phyloP scores from a whole-genome alignment of 2,113 vertebrate genomes.

The Aythya baeri region DNA sequence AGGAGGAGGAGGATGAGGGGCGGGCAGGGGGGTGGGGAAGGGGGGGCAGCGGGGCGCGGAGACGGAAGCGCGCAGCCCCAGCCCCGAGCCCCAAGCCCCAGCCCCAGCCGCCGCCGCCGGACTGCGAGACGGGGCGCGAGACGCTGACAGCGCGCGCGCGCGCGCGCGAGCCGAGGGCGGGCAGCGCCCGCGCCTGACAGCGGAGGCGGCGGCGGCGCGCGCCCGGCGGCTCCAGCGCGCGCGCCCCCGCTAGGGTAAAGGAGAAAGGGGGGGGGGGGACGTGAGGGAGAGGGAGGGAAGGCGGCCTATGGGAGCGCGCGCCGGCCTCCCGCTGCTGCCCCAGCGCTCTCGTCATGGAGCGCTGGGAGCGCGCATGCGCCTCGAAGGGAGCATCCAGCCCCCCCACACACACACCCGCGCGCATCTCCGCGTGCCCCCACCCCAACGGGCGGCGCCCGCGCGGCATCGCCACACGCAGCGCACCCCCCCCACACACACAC shows the following conservation, averaged over 20 bases:
- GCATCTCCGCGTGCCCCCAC: neutral
- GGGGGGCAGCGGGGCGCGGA: neutral
- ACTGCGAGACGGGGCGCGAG: neutral
- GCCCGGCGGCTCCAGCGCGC: neutral
- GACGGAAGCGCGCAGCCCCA: conserved; percentile 69
- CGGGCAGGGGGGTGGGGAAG: neutral
- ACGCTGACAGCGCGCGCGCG: conserved; percentile 57
- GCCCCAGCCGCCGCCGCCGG: conserved; percentile 22
- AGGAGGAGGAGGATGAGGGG: too few relatives aligned
- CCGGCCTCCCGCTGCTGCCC: neutral
- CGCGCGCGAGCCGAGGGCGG: conserved; percentile 43
- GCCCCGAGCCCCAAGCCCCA: neutral
- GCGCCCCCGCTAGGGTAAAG: neutral
- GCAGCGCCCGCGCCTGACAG: conserved; percentile 50
- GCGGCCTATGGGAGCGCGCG: conserved; percentile 30
- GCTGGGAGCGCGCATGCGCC: conserved; percentile 36
- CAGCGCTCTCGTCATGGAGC: neutral
- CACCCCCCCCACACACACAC: neutral
- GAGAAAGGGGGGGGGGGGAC: too few relatives aligned
- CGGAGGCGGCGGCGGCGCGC: conserved; percentile 44
- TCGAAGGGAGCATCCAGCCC: neutral
- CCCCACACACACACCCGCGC: too few relatives aligned
- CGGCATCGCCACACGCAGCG: too few relatives aligned
- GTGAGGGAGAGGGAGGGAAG: too few relatives aligned
- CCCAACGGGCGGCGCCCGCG: neutral